Evolutionary conservation across 2,113 vertebrate species (phyloP).

Genomic region (Aptenodytes forsteri): DNA sequence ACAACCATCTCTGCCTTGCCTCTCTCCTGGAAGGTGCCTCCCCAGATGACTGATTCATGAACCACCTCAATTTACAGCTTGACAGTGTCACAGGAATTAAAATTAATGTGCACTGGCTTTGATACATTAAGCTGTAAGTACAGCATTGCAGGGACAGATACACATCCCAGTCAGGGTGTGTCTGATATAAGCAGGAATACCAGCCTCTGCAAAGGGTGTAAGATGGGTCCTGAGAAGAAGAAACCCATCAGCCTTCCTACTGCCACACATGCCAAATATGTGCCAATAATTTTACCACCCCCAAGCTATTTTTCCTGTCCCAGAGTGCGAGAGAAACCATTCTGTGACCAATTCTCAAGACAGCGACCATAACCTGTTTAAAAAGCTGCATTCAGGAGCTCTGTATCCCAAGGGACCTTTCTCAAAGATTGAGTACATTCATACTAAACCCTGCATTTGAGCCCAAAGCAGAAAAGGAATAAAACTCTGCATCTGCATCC

Average conservation of each 20-base stretch:
- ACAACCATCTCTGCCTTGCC: background rate
- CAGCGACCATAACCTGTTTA: background rate
- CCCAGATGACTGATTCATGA: constrained; percentile 41
- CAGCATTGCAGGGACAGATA: background rate
- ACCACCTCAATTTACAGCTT: constrained; percentile 30
- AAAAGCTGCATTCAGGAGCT: background rate
- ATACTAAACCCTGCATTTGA: background rate
- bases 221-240: background rate
- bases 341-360: background rate
- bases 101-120: constrained; percentile 20
- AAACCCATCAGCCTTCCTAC: background rate
- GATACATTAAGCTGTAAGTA: constrained; percentile 3
- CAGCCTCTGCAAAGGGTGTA: background rate
- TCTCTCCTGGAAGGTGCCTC: background rate
- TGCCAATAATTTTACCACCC: background rate
- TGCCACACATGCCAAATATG: background rate
- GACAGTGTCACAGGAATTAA: constrained; percentile 10
- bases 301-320: background rate
- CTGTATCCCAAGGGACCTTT: background rate
- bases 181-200: background rate
- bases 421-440: background rate
- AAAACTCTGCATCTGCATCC: background rate
- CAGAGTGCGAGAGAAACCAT: background rate
- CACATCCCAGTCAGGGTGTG: background rate
- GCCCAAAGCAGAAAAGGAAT: background rate